Base-by-base conservation (phyloP, 2,797 vertebrate genomes). In the Channallabes apus region DNA sequence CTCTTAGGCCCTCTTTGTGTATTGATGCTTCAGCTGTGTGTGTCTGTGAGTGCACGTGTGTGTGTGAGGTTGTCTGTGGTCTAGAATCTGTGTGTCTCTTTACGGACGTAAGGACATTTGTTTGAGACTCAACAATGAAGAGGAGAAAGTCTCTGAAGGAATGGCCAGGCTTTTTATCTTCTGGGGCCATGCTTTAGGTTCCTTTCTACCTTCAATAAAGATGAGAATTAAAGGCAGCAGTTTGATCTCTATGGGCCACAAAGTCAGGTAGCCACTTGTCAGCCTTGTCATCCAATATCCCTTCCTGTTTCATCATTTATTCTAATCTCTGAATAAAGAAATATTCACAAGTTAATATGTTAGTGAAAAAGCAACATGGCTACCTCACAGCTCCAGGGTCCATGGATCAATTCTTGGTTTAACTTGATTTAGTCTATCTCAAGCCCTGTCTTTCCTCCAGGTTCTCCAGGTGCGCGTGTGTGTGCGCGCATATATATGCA, bases 1-100 rank as follows among this genome's bases (percentile, higher is more conserved):
- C 89, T 88, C 69, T 85, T 81, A 88, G 85, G 86, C 83, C 77
- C 56, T 86, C 87, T 88, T 88, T 83, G 84, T 90, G 83, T 87
- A 87, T 91, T 87, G 83, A 86, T 90, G 84, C 84, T 87, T 89
- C 82, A 81, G 35, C 72, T 83, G 87, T 86, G 82, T 83, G 56
- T 82, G 35, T 84, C 51, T 54, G 38, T 82, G 80, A 85, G 68
- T 77, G 59, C 58, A 65, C 51, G 61, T 82, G 68, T 76, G 41
- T 83, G 69, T 75, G 76, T 87, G 35, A 61, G 46, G 56, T 58
- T 81, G 77, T 86, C 68, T 83, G 86, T 78, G 80, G 41, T 79
- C 76, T 85, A 56, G 76, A 80, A 84, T 84, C 56, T 79, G n/a
- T 82, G 62, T 58, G 69, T 67, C 41, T 65, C 77, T 82, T 65